Conservation (phyloP, 2,888 invertebrate species). For the Colostygia pectinataria region DNA sequence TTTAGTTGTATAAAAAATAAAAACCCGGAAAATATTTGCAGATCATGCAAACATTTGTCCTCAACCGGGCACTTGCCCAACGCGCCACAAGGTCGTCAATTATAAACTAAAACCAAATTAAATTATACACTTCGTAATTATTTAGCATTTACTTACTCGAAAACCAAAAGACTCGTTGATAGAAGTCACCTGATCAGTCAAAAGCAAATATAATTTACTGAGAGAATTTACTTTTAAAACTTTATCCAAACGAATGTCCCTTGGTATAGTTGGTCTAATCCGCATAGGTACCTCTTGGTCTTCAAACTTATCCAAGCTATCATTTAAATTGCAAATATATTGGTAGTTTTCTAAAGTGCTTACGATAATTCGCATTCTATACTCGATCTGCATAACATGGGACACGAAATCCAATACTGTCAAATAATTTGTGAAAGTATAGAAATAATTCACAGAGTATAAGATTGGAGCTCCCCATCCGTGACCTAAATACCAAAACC, state of each 20-base stretch:
- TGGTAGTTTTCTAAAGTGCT: slow-evolving; percentile 12
- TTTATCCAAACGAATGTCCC: slow-evolving; percentile 4
- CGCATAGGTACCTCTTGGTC: not conserved
- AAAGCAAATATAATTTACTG: slow-evolving; percentile 30
- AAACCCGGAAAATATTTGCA: too few species aligned
- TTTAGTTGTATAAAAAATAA: too few species aligned
- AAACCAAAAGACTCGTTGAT: slow-evolving; percentile 35
- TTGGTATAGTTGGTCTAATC: not conserved
- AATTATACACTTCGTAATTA: not conserved
- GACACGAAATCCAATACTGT: slow-evolving; percentile 28
- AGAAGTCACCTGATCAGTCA: slow-evolving; percentile 33
- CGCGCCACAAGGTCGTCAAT: too few species aligned
- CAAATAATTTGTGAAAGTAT: slow-evolving; percentile 34
- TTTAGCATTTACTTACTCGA: slow-evolving; percentile 26
- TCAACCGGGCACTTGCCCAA: too few species aligned
- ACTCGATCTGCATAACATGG: slow-evolving; percentile 39
- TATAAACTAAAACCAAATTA: too few species aligned
- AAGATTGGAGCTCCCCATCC: slow-evolving; percentile 14
- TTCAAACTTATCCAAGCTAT: not conserved
- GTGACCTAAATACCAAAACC: slow-evolving; percentile 15
- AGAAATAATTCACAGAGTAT: slow-evolving; percentile 34
- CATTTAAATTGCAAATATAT: not conserved
- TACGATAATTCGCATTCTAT: slow-evolving; percentile 24
- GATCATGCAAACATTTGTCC: too few species aligned
- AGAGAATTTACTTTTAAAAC: slow-evolving; percentile 24